Evolutionary conservation across 2,888 invertebrate genomes (phyloP).

Genomic region (Lottia scabra): DNA sequence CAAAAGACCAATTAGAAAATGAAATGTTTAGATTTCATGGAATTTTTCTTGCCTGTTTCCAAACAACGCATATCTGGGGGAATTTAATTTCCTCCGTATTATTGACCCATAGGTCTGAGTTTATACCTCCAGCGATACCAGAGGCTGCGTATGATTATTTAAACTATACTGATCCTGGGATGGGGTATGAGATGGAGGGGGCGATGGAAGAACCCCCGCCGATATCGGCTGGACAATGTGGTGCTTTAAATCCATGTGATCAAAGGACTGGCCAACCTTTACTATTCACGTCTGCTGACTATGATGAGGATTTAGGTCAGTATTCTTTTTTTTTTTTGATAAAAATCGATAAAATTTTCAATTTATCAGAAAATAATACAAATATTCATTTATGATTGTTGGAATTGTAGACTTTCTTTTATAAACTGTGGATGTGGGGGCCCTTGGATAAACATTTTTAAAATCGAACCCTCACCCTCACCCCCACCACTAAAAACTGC

Average conservation of each 20-base stretch:
- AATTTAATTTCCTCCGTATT: conserved; percentile 66
- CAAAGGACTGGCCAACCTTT: conserved; percentile 10
- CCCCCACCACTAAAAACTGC: too few species aligned
- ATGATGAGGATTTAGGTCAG: too few species aligned
- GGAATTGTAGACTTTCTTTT: too few species aligned
- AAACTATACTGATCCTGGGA: not conserved
- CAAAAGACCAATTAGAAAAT: conserved; percentile 58
- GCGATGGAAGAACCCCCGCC: not conserved
- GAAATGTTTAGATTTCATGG: conserved; percentile 67
- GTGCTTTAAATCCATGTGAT: conserved; percentile 37
- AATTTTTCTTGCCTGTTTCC: conserved; percentile 66
- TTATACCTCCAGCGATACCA: not conserved
- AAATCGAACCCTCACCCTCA: too few species aligned
- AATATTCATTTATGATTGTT: too few species aligned
- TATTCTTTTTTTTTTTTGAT: too few species aligned
- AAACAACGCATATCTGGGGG: conserved; percentile 68
- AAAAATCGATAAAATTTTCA: too few species aligned
- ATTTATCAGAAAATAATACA: too few species aligned
- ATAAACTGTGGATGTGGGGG: too few species aligned
- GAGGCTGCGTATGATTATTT: too few species aligned
- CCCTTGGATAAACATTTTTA: too few species aligned
- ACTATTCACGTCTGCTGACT: not conserved
- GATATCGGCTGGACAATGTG: conserved; percentile 26
- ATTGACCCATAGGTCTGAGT: conserved; percentile 32
- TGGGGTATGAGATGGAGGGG: not conserved